A percentile compares a stretch with the other conserved stretches of the same genome.
Evolutionary conservation across 1,140 invertebrate species (phyloP).

Genomic region (Lysiphlebus fabarum): DNA sequence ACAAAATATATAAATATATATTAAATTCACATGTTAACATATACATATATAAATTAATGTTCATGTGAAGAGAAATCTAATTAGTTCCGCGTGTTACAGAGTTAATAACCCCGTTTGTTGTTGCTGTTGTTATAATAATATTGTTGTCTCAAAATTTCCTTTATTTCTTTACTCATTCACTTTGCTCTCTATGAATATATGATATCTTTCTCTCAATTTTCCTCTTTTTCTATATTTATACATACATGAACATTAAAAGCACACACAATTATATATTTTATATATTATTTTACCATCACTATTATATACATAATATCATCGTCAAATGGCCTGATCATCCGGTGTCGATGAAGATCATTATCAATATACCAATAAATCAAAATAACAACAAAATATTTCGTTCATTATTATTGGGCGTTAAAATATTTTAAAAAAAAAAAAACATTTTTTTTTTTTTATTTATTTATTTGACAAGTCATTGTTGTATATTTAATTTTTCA

Average conservation of each 20-base stretch:
- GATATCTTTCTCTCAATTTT: background rate
- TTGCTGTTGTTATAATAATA: no score
- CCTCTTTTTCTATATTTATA: no score
- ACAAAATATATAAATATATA: no score
- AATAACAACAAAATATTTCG: background rate
- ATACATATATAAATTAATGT: no score
- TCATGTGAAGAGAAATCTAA: constrained; percentile 9
- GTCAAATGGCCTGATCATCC: constrained; percentile 11
- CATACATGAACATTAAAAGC: no score
- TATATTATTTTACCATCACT: no score
- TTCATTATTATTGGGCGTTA: constrained; percentile 4
- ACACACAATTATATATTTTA: no score
- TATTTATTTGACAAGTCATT: constrained; percentile 7
- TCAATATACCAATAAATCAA: background rate
- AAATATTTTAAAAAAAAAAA: constrained; percentile 3
- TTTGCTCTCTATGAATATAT: background rate
- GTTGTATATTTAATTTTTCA: constrained; percentile 12
- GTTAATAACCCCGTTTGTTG: constrained; percentile 21
- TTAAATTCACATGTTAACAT: no score
- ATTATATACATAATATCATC: no score
- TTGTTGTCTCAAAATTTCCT: constrained; percentile 13
- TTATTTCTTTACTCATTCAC: constrained; percentile 9
- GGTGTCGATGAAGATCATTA: constrained; percentile 16
- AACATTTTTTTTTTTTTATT: background rate
- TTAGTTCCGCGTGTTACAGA: constrained; percentile 26